Conservation (phyloP, 2,113 vertebrate genomes). For the Oophaga pumilio region DNA sequence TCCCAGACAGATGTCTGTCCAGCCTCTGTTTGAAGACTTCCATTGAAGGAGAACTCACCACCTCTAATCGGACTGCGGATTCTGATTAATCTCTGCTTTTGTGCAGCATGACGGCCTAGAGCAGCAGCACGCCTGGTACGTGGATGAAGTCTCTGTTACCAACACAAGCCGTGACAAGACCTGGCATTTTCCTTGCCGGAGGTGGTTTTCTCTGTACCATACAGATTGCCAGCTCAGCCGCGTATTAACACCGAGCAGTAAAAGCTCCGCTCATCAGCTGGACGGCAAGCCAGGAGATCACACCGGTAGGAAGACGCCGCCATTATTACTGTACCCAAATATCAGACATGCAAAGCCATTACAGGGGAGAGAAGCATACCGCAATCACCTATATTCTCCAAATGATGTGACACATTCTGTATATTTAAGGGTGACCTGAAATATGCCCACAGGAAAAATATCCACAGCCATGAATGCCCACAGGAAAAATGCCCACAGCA, state of each 20-base stretch:
- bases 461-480: no score
- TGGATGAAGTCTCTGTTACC: conserved; percentile 59
- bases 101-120: conserved; percentile 59
- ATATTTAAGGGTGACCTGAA: no score
- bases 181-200: conserved; percentile 57
- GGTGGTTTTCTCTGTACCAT: conserved; percentile 61
- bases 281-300: conserved; percentile 31
- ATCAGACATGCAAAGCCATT: neutral
- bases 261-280: neutral
- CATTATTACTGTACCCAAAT: neutral
- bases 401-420: no score
- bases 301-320: conserved; percentile 40
- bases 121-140: conserved; percentile 59
- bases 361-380: neutral
- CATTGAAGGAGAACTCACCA: no score
- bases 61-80: neutral
- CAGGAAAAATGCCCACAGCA: no score
- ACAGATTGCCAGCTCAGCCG: conserved; percentile 60
- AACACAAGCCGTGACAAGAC: conserved; percentile 55
- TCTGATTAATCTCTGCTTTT: neutral
- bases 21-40: no score
- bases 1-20: no score
- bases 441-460: no score
- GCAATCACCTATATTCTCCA: no score
- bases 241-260: conserved; percentile 44